Base-by-base conservation (phyloP, 2,113 vertebrate genomes). In the Odobenus rosmarus region DNA sequence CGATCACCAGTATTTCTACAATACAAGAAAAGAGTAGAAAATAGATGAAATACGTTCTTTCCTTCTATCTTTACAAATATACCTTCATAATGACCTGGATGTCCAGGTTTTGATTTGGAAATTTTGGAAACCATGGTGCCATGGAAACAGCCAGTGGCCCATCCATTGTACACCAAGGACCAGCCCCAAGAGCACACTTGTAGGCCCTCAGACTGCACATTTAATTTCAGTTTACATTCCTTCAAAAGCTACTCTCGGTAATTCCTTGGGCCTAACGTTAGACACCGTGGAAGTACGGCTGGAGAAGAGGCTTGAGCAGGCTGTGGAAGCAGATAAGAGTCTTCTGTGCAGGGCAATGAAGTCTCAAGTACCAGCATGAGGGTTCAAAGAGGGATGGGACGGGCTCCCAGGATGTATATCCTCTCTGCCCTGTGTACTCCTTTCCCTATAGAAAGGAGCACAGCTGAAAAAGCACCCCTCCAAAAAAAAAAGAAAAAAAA, bases 351-450 rank as follows among this genome's bases (percentile, higher is more conserved):
- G 46, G n/a, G 23, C 31, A 15, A 0, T 26, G 16, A n/a, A 7
- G 0, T 7, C 13, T 51, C 46, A 64, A 88, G 26, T 53, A n/a
- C 21, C 0, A 4, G 8, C 31, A 1, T 4, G 4, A 28, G 16
- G 3, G 0, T 3, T 16, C 10, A 1, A 3, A 4, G 6, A 79
- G 21, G 5, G 24, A 4, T 15, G 15, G 36, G 7, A 46, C 55
- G 5, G 5, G 16, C 2, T 81, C 10, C 13, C 51, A 23, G 4
- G 3, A 28, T 72, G 1, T n/a, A 11, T 16, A 57, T 23, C 5
- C 5, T 6, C 2, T 67, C 28, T 18, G 7, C 12, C 15, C 14
- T 16, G 11, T 26, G 4, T 31, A 7, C 23, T n/a, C 16, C 51
- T 51, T 82, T 36, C 26, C 79, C 28, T 11, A 23, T 82, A 12